Evolutionary conservation across 2,113 vertebrate genomes (phyloP).

Genomic region (Falco punctatus): DNA sequence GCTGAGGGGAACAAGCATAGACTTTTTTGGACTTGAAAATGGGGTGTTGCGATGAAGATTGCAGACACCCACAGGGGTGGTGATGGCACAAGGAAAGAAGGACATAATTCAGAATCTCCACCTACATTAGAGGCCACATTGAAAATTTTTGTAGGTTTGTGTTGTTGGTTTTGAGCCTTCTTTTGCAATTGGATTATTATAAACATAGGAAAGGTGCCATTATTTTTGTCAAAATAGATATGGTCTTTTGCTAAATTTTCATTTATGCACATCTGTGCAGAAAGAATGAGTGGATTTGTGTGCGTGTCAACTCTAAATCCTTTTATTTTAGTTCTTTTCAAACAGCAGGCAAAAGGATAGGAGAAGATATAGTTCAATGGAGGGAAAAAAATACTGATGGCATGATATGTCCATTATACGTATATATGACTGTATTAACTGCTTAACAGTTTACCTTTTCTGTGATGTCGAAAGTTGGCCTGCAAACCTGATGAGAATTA

Average conservation of each 20-base stretch:
- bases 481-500: background rate
- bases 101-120: background rate
- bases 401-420: background rate
- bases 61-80: background rate
- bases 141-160: background rate
- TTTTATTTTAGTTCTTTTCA: background rate
- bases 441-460: background rate
- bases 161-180: background rate
- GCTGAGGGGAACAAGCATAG: background rate
- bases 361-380: background rate
- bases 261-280: background rate
- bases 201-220: background rate
- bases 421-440: background rate
- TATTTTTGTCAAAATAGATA: background rate
- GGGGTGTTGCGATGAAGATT: background rate
- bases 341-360: background rate
- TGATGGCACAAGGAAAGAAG: background rate
- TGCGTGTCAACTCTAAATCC: background rate
- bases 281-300: background rate
- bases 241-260: background rate
- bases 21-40: background rate
- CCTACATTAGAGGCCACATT: background rate
- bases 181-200: background rate
- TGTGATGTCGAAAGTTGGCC: background rate
- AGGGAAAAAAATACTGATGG: background rate